phyloP scores from a whole-genome alignment of 2,888 invertebrate species.

The Lymantria dispar region DNA sequence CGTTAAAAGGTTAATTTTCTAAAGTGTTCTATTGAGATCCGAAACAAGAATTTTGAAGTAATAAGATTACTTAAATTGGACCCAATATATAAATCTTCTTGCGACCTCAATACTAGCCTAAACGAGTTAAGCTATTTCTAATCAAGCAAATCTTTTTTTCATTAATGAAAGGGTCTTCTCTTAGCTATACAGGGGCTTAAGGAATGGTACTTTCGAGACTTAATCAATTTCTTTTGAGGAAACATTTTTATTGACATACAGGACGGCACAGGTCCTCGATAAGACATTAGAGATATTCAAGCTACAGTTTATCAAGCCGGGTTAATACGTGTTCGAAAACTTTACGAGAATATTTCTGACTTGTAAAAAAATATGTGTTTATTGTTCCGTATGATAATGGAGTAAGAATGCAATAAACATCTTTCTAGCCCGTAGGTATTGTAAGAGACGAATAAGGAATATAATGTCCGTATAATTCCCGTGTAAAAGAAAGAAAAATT shows the following conservation, averaged over 20 bases:
- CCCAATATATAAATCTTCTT: conserved; percentile 10
- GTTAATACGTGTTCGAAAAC: too few relatives aligned
- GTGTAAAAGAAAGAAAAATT: too few relatives aligned
- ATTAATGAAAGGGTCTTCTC: conserved; percentile 27
- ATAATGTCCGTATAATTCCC: too few relatives aligned
- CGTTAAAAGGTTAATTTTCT: neutral
- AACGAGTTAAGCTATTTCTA: conserved; percentile 28
- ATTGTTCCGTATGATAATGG: too few relatives aligned
- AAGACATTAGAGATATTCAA: too few relatives aligned
- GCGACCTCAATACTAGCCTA: conserved; percentile 10
- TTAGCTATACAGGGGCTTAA: conserved; percentile 28
- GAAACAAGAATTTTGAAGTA: neutral
- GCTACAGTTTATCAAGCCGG: too few relatives aligned
- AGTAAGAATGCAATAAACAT: too few relatives aligned
- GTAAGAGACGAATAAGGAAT: too few relatives aligned
- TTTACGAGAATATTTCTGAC: too few relatives aligned
- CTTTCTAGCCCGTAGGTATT: too few relatives aligned
- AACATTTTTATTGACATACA: neutral
- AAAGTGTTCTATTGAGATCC: neutral
- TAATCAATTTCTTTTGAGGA: conserved; percentile 8
- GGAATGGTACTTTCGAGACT: conserved; percentile 14
- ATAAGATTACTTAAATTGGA: conserved; percentile 10
- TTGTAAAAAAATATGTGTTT: too few relatives aligned
- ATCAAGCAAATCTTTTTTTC: conserved; percentile 30
- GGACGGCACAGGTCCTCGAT: too few relatives aligned